These are phyloP conservation scores for Excalfactoria chinensis DNA, from an alignment of 2,113 vertebrate species.

Conservation along the genomic window DNA sequence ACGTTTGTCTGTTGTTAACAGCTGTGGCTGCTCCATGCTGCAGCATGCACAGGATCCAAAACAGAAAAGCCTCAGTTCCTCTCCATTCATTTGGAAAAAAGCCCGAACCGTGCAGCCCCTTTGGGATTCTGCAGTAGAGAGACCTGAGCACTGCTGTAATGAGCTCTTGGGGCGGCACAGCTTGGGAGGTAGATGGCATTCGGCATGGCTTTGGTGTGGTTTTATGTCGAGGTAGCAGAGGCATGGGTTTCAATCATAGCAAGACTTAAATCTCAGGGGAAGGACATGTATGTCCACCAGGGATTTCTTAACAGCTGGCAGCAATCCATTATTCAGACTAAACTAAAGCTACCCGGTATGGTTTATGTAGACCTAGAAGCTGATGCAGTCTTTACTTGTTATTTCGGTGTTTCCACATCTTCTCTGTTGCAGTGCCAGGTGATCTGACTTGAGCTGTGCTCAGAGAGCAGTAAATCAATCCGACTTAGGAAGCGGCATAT, in stretches of 20 bases:
- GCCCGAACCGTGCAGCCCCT: background rate
- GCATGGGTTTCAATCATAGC: background rate
- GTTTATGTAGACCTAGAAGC: background rate
- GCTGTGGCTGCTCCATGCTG: background rate
- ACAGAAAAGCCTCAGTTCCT: background rate
- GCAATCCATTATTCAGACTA: background rate
- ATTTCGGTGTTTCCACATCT: background rate
- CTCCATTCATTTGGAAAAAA: background rate
- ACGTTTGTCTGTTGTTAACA: background rate
- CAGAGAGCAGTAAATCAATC: background rate
- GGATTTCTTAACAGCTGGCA: background rate
- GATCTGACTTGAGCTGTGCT: background rate
- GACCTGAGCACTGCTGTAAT: accelerated
- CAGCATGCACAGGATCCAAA: background rate
- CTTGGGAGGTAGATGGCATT: background rate
- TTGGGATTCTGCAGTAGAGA: background rate
- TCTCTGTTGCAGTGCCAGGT: background rate
- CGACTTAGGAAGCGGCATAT: background rate
- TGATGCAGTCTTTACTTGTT: background rate
- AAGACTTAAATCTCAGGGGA: background rate
- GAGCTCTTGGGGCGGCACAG: accelerated
- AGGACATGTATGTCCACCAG: background rate
- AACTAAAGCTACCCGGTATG: background rate
- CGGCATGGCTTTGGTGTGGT: background rate
- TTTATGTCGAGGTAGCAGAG: background rate